Base-by-base conservation (phyloP, 2,113 vertebrate genomes). In the Butorides virescens region DNA sequence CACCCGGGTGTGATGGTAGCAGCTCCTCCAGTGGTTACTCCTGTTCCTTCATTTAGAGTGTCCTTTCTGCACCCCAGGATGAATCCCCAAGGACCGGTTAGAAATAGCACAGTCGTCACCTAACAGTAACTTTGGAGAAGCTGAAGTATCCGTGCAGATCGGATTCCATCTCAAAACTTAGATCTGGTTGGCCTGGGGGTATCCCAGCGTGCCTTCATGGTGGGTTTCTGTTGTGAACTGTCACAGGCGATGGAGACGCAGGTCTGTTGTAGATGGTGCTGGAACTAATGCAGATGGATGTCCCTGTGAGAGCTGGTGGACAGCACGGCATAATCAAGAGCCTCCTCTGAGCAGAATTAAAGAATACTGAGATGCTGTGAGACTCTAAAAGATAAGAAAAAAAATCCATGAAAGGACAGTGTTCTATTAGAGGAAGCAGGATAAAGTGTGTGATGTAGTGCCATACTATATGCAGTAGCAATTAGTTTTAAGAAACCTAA, bases 131-230 rank as follows among this genome's bases (percentile, higher is more conserved):
- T 81, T 53, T 14, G 65, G n/a, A 56, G 81, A 78, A 80, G 39
- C 39, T 49, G 86, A 82, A 58, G 36, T 80, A 25, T 25, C 29
- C 1, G 2, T 63, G 50, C 42, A 81, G 68, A 9, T 36, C 50
- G 36, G 44, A 56, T 77, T 81, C 80, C 44, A 62, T 39, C 15
- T 5, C 2, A 67, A 53, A 83, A 23, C 21, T 49, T 20, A 5
- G 47, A 29, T 55, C 22, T 65, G 39, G 25, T 50, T 90, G 76
- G 36, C 39, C 62, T 44, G 13, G 39, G 37, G 22, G 11, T 23
- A 22, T 52, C 49, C 32, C 10, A 13, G 7, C 0, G 0, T 68
- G 74, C 46, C 36, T 26, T 61, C 20, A 0, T 4, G 7, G 27
- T 47, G 53, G 68, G 55, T 56, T 82, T 86, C 53, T 25, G 4